Evolutionary conservation across 2,888 invertebrate species (phyloP).

Genomic region (Callimorpha dominula): DNA sequence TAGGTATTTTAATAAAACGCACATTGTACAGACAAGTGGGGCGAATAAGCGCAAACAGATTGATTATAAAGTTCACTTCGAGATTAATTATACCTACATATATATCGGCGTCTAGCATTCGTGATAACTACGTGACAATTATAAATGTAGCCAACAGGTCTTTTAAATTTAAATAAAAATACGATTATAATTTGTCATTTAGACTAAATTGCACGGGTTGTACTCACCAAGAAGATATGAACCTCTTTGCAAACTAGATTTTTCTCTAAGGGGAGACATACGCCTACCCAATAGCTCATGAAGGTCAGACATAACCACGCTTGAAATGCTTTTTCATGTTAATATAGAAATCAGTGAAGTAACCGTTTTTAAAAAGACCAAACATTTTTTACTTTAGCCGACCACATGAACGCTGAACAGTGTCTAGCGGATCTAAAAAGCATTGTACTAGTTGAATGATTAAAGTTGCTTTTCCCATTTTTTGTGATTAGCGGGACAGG

Average conservation of each 20-base stretch:
- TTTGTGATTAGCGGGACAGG: too few species aligned
- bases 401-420: too few species aligned
- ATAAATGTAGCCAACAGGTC: conserved; percentile 12
- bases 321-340: too few species aligned
- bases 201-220: not conserved
- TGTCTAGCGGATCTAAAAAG: too few species aligned
- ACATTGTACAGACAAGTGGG: conserved; percentile 20
- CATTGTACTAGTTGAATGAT: too few species aligned
- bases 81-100: conserved; percentile 38
- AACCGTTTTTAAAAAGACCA: not conserved
- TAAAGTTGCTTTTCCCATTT: too few species aligned
- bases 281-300: not conserved
- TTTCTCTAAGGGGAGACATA: not conserved
- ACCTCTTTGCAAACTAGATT: not conserved
- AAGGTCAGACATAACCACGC: too few species aligned
- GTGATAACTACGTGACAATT: conserved; percentile 42
- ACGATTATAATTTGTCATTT: too few species aligned
- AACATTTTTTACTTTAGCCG: not conserved
- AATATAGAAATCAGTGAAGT: too few species aligned
- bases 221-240: not conserved
- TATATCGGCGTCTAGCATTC: conserved; percentile 47
- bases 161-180: not conserved
- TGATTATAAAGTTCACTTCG: conserved; percentile 35
- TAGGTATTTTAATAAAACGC: conserved; percentile 29
- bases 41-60: conserved; percentile 34